Base-by-base conservation (phyloP, 2,888 invertebrate species). In the Coelopa pilipes region DNA sequence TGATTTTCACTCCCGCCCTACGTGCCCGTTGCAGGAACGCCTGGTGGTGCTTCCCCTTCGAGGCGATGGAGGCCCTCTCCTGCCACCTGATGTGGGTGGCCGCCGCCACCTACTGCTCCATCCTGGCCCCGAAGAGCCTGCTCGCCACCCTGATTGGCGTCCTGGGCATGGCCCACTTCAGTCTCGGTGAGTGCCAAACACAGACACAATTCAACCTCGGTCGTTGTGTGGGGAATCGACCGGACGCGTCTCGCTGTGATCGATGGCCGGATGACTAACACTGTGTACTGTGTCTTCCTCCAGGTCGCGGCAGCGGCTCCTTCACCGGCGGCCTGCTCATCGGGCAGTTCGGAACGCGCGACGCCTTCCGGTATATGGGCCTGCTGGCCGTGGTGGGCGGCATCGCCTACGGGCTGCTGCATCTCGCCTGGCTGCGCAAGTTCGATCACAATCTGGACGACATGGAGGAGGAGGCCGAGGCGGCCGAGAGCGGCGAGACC, bases 1-100 rank as follows among this genome's bases (percentile, higher is more conserved):
- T 17, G 13, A 11, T 69, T 34, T 24, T 60, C 45, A 45, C 34
- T 66, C 59, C 24, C 55, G 15, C 66, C 21, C 24, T 55, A 46
- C 9, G 46, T 62, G 60, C 21, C 21, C 15, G n/a, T 59, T 70
- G 50, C 69, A 95, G 94, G 84, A 93, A 92, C 84, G 93, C 95
- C 7, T 95, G 94, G 94, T 94, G 94, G 94, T 94, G 94, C 83
- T 94, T 95, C 80, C 95, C 95, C 0, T 95, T 95, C 81, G 95
- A 95, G 88, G 94, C 94, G 0, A 92, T 95, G 91, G 95, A 95
- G 87, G 93, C 95, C 0, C 88, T 95, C 17, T 94, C 95, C 0
- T 94, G 94, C 34, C 95, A 95, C 82, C 88, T 96, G 78, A 94
- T 96, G 94, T 96, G 95, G 93, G 95, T 96, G 17, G 94, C 96